Percentiles rank a stretch among this genome's conserved stretches.
Conservation (phyloP, 2,797 vertebrate species). For the Nyctibius grandis region DNA sequence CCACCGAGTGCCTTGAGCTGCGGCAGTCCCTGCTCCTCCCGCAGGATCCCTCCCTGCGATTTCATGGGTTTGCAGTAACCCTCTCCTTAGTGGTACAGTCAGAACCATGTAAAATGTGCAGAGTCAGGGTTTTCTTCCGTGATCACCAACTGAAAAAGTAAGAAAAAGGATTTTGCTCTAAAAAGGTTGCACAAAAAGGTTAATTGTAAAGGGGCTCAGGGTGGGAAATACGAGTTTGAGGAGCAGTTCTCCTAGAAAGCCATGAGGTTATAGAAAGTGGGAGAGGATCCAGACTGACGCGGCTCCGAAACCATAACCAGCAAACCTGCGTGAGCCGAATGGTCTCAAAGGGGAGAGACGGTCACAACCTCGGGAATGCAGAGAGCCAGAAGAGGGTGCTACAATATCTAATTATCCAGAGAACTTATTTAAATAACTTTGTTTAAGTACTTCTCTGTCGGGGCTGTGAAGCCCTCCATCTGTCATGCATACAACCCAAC, state of each 20-base stretch:
- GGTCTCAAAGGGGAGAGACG: background rate
- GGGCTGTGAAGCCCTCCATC: background rate
- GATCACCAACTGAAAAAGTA: background rate
- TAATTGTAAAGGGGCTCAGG: background rate
- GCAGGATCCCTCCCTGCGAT: background rate
- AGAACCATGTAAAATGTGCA: background rate
- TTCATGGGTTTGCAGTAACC: background rate
- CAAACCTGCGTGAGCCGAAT: background rate
- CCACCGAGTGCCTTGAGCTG: accelerated
- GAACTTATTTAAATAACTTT: conserved; percentile 8
- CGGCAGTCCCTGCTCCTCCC: accelerated
- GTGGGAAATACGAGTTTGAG: background rate
- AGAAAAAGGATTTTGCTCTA: background rate
- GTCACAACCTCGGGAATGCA: background rate
- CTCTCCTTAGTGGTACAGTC: accelerated
- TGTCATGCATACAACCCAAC: background rate
- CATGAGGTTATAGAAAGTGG: background rate
- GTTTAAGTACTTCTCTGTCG: background rate
- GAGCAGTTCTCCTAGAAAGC: background rate
- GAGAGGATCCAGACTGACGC: background rate
- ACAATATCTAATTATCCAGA: conserved; percentile 22
- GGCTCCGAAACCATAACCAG: accelerated
- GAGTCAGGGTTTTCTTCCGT: background rate
- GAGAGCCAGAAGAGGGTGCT: conserved; percentile 65
- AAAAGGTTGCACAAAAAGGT: background rate